These are phyloP conservation scores for Oscheius sp. DNA, from an alignment of 2,888 invertebrate genomes.

Conservation along the genomic window DNA sequence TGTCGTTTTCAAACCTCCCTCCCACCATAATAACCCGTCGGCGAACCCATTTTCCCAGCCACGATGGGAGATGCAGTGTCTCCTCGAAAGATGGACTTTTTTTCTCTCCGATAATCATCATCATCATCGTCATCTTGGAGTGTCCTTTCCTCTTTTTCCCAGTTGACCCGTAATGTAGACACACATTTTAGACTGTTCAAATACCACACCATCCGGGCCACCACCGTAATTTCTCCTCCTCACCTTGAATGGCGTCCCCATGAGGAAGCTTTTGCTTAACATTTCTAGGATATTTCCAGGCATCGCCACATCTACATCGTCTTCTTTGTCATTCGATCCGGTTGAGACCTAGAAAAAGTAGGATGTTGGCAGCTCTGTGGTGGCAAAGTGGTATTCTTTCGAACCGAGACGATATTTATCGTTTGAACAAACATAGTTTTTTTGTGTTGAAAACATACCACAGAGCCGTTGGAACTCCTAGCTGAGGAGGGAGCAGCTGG, in stretches of 20 bases:
- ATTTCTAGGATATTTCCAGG: constrained; percentile 33
- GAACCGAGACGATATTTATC: no score
- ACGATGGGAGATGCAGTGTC: neutral
- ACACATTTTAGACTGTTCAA: constrained; percentile 4
- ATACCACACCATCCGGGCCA: neutral
- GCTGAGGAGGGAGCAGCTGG: constrained; percentile 52
- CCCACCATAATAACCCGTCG: no score
- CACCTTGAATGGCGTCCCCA: constrained; percentile 30
- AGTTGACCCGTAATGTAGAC: neutral
- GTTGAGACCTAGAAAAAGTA: constrained; percentile 13
- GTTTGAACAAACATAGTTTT: neutral
- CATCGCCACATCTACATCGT: constrained; percentile 26
- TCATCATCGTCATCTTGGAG: neutral
- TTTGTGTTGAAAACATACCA: constrained; percentile 2
- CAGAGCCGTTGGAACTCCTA: constrained; percentile 30
- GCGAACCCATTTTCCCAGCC: neutral
- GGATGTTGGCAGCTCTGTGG: no score
- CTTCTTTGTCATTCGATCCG: constrained; percentile 30
- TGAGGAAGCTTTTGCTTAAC: constrained; percentile 36
- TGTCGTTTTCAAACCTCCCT: neutral
- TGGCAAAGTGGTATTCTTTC: no score
- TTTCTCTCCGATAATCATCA: neutral
- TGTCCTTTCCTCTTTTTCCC: neutral
- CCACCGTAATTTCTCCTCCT: neutral
- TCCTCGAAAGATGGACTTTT: neutral